Conservation (phyloP, 1,140 invertebrate species). For the Pristionchus pacificus region DNA sequence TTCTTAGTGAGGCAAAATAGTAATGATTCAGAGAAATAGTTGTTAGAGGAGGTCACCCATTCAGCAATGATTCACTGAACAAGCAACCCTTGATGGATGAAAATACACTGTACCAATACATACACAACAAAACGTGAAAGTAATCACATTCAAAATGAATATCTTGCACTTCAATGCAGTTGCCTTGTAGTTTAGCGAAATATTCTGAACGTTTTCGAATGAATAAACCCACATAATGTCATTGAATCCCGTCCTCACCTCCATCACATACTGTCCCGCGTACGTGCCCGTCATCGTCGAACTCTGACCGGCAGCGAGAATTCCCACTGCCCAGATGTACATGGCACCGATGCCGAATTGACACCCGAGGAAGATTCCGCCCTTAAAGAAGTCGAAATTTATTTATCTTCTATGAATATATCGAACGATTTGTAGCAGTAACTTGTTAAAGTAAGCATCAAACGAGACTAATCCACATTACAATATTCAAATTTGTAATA, state of each 20-base stretch:
- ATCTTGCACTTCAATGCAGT: not conserved
- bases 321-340: slow-evolving; percentile 84
- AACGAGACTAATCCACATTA: too few relatives aligned
- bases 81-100: too few relatives aligned
- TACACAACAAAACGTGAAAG: not conserved
- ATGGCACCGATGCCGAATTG: slow-evolving; percentile 74
- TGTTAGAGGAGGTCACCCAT: too few relatives aligned
- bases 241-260: slow-evolving; percentile 48
- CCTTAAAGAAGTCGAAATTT: too few relatives aligned
- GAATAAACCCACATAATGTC: too few relatives aligned
- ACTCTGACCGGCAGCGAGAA: slow-evolving; percentile 77
- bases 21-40: too few relatives aligned
- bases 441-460: too few relatives aligned
- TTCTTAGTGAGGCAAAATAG: too few relatives aligned
- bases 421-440: not conserved
- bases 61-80: too few relatives aligned
- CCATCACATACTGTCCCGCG: slow-evolving; percentile 67
- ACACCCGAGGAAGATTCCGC: slow-evolving; percentile 79
- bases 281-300: slow-evolving; percentile 79
- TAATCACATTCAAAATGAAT: not conserved
- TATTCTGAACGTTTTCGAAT: not conserved
- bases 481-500: too few relatives aligned
- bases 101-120: too few relatives aligned
- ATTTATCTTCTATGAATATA: not conserved
- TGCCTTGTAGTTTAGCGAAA: not conserved